A percentile compares a stretch with the other conserved stretches of the same genome.
These are phyloP conservation scores for Dryobotodes eremita DNA, from an alignment of 2,888 invertebrate genomes.

Conservation along the genomic window DNA sequence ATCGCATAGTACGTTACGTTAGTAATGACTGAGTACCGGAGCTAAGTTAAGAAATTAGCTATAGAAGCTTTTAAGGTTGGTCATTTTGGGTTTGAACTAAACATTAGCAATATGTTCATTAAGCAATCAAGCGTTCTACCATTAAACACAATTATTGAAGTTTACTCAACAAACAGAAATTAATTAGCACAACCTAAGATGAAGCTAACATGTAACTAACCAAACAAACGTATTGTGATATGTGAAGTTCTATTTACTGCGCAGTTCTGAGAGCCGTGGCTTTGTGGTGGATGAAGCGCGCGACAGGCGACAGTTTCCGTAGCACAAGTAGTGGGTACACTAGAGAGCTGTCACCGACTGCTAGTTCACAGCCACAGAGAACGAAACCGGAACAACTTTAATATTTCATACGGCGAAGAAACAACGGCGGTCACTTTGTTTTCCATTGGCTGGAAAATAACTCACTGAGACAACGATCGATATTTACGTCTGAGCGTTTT, in stretches of 20 bases:
- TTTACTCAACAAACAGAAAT: constrained; percentile 33
- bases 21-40: neutral
- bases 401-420: constrained; percentile 52
- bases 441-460: constrained; percentile 51
- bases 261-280: constrained; percentile 34
- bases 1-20: neutral
- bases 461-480: constrained; percentile 54
- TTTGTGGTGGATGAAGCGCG: constrained; percentile 46
- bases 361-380: constrained; percentile 45
- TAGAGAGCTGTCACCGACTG: constrained; percentile 49
- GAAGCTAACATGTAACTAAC: constrained; percentile 31
- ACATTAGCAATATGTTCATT: neutral
- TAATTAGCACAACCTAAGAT: neutral
- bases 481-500: constrained; percentile 52
- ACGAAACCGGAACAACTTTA: constrained; percentile 43
- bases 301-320: constrained; percentile 51
- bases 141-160: neutral
- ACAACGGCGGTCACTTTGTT: constrained; percentile 48
- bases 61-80: neutral
- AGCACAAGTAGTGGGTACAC: constrained; percentile 43
- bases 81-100: neutral
- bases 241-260: constrained; percentile 23
- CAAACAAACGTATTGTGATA: constrained; percentile 26
- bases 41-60: neutral
- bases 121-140: neutral